Evolutionary conservation across 1,140 invertebrate species (phyloP).

Genomic region (Brachionus koreanus): DNA sequence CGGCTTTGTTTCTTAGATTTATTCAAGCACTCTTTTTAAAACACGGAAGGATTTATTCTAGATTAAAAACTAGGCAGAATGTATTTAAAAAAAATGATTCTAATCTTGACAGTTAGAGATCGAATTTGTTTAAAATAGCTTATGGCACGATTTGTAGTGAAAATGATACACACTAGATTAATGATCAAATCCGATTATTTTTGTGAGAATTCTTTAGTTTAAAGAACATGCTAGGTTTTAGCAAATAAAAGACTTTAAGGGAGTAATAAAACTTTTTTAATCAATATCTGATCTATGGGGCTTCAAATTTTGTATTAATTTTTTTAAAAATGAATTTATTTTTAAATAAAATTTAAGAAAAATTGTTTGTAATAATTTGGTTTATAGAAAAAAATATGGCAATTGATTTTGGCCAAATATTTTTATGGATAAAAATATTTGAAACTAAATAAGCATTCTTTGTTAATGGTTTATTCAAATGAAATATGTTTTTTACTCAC

Average conservation of each 20-base stretch:
- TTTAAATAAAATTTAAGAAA: too few relatives aligned
- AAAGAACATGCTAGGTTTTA: neutral
- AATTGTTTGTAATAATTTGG: too few relatives aligned
- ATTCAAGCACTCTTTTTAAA: neutral
- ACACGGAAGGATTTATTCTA: neutral
- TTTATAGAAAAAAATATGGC: neutral
- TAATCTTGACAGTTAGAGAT: neutral
- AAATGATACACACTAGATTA: neutral
- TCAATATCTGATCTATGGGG: too few relatives aligned
- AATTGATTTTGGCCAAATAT: neutral
- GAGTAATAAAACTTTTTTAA: too few relatives aligned
- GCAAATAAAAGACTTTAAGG: neutral
- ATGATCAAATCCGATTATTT: neutral
- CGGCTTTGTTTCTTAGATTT: neutral
- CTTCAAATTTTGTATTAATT: too few relatives aligned
- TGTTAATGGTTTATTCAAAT: neutral
- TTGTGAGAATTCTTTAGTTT: neutral
- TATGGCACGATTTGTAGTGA: neutral
- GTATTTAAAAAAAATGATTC: neutral
- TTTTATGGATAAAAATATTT: neutral
- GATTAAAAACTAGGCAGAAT: neutral
- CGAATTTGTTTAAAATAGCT: neutral
- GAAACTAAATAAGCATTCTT: neutral
- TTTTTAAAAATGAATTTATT: too few relatives aligned
- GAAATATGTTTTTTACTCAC: neutral